These are phyloP conservation scores for Brachionus asplanchnoidis DNA, from an alignment of 1,140 invertebrate species.

Conservation along the genomic window DNA sequence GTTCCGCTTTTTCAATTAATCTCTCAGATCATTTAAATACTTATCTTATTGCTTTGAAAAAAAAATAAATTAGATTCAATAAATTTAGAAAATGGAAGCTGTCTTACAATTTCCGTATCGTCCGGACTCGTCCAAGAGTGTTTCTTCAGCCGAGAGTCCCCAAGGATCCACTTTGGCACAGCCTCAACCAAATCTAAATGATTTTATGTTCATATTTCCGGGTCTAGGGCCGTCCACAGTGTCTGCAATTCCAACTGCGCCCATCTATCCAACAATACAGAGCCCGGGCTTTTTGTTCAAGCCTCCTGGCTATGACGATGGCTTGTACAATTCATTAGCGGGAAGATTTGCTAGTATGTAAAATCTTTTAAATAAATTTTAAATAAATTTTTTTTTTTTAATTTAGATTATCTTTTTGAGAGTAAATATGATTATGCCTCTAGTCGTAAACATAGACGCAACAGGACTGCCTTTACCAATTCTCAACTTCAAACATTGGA, in stretches of 20 bases:
- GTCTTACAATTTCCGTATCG: neutral
- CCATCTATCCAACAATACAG: neutral
- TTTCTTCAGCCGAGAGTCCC: neutral
- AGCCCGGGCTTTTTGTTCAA: neutral
- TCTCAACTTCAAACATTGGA: conserved; percentile 47
- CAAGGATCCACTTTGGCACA: neutral
- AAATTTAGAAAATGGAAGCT: conserved; percentile 1
- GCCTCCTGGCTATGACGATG: neutral
- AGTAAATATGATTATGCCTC: conserved; percentile 7
- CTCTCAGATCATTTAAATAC: conserved; percentile 27
- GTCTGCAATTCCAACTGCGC: neutral
- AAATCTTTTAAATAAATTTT: neutral
- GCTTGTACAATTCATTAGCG: neutral
- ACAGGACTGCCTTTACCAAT: conserved; percentile 48
- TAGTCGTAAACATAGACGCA: conserved; percentile 43
- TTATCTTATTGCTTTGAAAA: neutral
- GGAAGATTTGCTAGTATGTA: neutral
- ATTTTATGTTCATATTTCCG: neutral
- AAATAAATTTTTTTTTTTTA: neutral
- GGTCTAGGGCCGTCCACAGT: neutral
- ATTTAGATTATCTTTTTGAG: conserved; percentile 31
- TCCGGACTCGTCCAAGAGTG: neutral
- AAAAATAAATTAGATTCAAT: neutral
- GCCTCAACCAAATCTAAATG: neutral
- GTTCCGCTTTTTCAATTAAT: conserved; percentile 19